Percentiles rank a stretch among this genome's conserved stretches.
Evolutionary conservation across 2,888 invertebrate genomes (phyloP).

Genomic region (Luffia ferchaultella): DNA sequence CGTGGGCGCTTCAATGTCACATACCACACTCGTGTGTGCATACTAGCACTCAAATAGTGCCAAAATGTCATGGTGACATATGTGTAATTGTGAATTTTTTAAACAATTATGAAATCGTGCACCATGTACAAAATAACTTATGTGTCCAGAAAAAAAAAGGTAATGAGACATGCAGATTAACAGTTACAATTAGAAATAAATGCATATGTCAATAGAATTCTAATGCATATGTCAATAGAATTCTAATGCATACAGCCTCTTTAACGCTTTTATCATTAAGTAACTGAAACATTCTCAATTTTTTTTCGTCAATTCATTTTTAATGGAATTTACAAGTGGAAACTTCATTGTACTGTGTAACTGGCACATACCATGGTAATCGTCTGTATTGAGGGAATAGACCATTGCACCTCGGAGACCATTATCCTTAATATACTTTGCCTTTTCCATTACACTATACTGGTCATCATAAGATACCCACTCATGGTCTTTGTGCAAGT

Average conservation of each 20-base stretch:
- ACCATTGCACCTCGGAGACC: conserved; percentile 84
- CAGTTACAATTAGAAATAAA: too few species aligned
- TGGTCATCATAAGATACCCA: conserved; percentile 88
- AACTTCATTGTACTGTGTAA: conserved; percentile 17
- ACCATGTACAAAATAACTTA: conserved; percentile 60
- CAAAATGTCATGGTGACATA: conserved; percentile 1
- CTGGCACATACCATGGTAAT: conserved; percentile 69
- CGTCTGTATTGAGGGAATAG: conserved; percentile 83
- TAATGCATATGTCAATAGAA: too few species aligned
- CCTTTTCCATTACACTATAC: conserved; percentile 75
- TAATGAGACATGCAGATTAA: too few species aligned
- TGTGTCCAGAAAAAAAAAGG: conserved; percentile 50
- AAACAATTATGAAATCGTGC: conserved; percentile 43
- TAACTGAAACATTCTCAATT: too few species aligned
- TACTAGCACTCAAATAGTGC: conserved; percentile 6
- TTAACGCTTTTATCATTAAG: too few species aligned
- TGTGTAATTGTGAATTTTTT: neutral
- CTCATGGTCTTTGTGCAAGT: conserved; percentile 71
- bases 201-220: too few species aligned
- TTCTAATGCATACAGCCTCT: too few species aligned
- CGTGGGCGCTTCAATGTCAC: conserved; percentile 10
- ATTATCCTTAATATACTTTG: conserved; percentile 68
- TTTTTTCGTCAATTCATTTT: conserved; percentile 23
- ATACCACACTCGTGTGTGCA: neutral
- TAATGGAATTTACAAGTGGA: conserved; percentile 29